Base-by-base conservation (phyloP, 2,797 vertebrate species). In the Anabacerthia variegaticeps region DNA sequence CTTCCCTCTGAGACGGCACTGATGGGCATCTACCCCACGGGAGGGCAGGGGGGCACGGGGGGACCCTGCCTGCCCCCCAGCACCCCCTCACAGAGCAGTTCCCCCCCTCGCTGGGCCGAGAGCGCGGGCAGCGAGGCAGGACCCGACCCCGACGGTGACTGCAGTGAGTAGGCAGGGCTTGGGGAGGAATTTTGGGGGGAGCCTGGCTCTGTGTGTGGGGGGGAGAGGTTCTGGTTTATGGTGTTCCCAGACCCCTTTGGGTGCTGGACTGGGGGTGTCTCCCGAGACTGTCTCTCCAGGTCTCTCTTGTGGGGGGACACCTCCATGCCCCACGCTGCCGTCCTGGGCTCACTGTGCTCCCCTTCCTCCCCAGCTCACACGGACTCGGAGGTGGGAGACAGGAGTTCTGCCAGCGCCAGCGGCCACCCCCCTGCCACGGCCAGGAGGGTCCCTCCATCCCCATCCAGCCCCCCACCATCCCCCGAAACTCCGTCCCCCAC, bases 331-430 rank as follows among this genome's bases (percentile, higher is more conserved):
- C 36, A 13, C 5, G 0, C 12, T 1, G 3, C 51, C 3, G 1
- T 5, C 7, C 34, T 11, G 0, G 0, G 13, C 46, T 68, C 49
- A 5, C 62, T 1, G 1, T 32, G n/a, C 14, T 22, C 8, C 10
- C 7, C 6, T 23, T 54, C 12, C 51, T 32, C 43, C 28, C 20
- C 91, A 98, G 98, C 95, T 56, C 94, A 43, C 91, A 80, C 74
- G 1, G 92, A 92, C 75, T 98, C 97, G 2, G 98, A 97, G 39
- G 79, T 21, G 0, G 74, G 97, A 36, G 95, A 54, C 18, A 81
- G 91, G 82, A 97, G 61, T 17, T 89, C 90, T 22, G 76, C 10
- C 14, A 4, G 37, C 19, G 0, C 72, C 5, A 36, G 55, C 51
- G 39, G 51, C 22, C 72, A 27, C 14, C 94, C 66, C 17, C 3